Percentiles rank a stretch among this genome's conserved stretches.
Conservation (phyloP, 1,140 invertebrate species). For the Monochamus saltuarius region DNA sequence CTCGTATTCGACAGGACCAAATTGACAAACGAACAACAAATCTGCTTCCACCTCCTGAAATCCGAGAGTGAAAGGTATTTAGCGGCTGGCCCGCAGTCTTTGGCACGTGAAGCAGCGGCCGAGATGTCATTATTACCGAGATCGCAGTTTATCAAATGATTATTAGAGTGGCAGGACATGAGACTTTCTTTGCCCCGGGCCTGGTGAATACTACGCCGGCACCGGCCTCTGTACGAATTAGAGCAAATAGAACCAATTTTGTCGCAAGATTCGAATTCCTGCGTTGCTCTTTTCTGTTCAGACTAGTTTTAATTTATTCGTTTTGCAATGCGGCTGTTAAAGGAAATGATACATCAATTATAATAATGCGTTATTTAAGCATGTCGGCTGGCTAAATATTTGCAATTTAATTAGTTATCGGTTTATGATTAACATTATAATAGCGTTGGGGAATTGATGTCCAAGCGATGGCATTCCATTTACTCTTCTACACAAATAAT, state of each 20-base stretch:
- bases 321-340: background rate
- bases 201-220: slow-evolving; percentile 6
- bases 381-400: no score
- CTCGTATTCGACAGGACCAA: no score
- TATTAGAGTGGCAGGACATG: slow-evolving; percentile 34
- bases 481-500: no score
- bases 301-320: background rate
- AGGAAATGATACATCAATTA: no score
- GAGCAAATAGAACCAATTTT: slow-evolving; percentile 23
- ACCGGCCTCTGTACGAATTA: slow-evolving; percentile 18
- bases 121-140: slow-evolving; percentile 40
- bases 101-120: slow-evolving; percentile 37
- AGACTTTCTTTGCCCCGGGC: slow-evolving; percentile 37
- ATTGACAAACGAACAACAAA: no score
- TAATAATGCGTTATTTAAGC: no score
- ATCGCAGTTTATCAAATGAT: slow-evolving; percentile 40
- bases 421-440: no score
- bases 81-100: slow-evolving; percentile 31
- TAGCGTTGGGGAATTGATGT: no score
- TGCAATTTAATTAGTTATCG: no score
- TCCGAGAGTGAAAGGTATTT: slow-evolving; percentile 35
- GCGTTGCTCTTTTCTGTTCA: background rate
- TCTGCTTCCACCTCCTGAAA: slow-evolving; percentile 10
- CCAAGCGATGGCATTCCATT: no score
- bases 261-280: slow-evolving; percentile 5